phyloP scores from a whole-genome alignment of 2,888 invertebrate genomes.

The Mythimna loreyi region DNA sequence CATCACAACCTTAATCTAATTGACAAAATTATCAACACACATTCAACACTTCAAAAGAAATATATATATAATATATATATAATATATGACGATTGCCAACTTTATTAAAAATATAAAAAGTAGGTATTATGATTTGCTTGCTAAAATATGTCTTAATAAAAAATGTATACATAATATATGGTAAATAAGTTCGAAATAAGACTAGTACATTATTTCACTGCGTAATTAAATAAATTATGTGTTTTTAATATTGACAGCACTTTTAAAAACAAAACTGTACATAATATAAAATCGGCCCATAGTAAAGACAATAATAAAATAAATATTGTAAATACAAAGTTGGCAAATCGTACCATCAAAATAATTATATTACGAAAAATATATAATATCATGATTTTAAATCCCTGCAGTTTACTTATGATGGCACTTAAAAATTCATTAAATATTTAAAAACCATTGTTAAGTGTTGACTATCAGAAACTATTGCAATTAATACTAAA shows the following conservation, averaged over 20 bases:
- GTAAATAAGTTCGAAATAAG: too few species aligned
- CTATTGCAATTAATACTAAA: constrained; percentile 32
- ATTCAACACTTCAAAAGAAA: neutral
- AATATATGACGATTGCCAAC: neutral
- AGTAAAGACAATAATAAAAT: neutral
- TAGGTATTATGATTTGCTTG: too few species aligned
- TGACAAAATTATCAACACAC: constrained; percentile 29
- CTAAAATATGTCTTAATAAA: neutral
- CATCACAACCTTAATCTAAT: constrained; percentile 44
- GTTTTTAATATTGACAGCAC: too few species aligned
- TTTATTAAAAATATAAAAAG: neutral
- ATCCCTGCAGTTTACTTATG: constrained; percentile 39
- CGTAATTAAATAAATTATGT: neutral
- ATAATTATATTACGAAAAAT: constrained; percentile 10
- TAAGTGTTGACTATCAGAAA: constrained; percentile 5
- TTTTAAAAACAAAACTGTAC: neutral
- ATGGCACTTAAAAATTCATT: constrained; percentile 51
- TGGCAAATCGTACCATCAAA: neutral
- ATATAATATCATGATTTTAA: constrained; percentile 51
- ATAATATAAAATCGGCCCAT: neutral
- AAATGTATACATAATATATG: neutral
- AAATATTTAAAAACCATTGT: constrained; percentile 11
- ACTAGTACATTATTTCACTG: neutral
- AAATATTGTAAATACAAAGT: neutral
- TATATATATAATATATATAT: neutral